phyloP scores from a whole-genome alignment of 2,113 vertebrate genomes.

The Ictalurus punctatus region DNA sequence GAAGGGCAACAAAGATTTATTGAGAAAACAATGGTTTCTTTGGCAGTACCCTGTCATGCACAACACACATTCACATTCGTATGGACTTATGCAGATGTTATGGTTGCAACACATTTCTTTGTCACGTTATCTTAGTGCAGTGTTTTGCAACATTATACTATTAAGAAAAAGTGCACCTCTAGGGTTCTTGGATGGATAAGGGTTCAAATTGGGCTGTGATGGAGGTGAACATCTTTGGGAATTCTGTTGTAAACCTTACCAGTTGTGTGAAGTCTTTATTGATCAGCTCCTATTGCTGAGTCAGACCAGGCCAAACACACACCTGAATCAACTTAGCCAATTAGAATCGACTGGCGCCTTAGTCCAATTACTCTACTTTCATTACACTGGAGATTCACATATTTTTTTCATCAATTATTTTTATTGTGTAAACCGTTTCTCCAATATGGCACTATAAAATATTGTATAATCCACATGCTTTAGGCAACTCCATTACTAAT shows the following conservation, averaged over 20 bases:
- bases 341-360: constrained; percentile 17
- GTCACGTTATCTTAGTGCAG: background rate
- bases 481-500: background rate
- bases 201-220: background rate
- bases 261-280: constrained; percentile 2
- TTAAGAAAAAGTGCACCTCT: background rate
- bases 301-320: background rate
- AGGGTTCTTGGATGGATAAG: background rate
- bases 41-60: background rate
- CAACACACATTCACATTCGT: background rate
- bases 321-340: constrained; percentile 12
- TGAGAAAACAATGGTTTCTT: background rate
- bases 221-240: background rate
- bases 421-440: constrained; percentile 4
- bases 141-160: background rate
- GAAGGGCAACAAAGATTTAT: background rate
- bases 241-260: background rate
- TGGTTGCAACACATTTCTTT: background rate
- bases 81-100: background rate
- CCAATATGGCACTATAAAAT: constrained; percentile 1
- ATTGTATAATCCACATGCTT: constrained; percentile 3
- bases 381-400: background rate
- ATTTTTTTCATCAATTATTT: constrained; percentile 18
- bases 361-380: constrained; percentile 4
- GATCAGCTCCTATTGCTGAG: background rate